Evolutionary conservation across 2,797 vertebrate genomes (phyloP).

Genomic region (Gymnopithys bicolor): DNA sequence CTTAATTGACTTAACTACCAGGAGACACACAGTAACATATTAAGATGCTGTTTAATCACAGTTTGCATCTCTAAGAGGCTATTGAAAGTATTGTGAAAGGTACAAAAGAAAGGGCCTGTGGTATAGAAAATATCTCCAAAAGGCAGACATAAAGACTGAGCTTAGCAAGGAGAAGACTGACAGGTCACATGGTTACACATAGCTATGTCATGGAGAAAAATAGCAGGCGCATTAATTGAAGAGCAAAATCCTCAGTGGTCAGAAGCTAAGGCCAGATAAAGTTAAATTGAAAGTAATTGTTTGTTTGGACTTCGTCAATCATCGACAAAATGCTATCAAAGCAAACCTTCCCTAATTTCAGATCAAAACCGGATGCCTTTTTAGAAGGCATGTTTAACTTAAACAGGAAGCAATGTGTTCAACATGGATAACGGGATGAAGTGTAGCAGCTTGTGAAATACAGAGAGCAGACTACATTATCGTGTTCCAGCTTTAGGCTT

Average conservation of each 20-base stretch:
- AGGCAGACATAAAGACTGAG: neutral
- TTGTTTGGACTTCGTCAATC: conserved; percentile 61
- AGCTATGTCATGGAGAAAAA: neutral
- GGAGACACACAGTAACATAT: neutral
- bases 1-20: neutral
- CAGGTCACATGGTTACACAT: neutral
- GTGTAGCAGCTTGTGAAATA: conserved; percentile 50
- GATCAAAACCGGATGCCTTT: conserved; percentile 48
- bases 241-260: neutral
- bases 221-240: neutral
- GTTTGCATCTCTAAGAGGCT: neutral
- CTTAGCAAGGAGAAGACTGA: neutral
- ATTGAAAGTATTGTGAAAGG: neutral
- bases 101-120: neutral
- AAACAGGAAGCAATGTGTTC: conserved; percentile 49
- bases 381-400: conserved; percentile 40
- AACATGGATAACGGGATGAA: conserved; percentile 41
- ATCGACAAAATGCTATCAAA: neutral
- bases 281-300: conserved; percentile 32
- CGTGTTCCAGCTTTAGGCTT: neutral
- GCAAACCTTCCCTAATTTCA: conserved; percentile 47
- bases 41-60: neutral
- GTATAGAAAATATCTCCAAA: neutral
- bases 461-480: conserved; percentile 50
- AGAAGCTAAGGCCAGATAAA: conserved; percentile 27